Conservation (phyloP, 2,797 vertebrate species). For the Neosalanx taihuensis region DNA sequence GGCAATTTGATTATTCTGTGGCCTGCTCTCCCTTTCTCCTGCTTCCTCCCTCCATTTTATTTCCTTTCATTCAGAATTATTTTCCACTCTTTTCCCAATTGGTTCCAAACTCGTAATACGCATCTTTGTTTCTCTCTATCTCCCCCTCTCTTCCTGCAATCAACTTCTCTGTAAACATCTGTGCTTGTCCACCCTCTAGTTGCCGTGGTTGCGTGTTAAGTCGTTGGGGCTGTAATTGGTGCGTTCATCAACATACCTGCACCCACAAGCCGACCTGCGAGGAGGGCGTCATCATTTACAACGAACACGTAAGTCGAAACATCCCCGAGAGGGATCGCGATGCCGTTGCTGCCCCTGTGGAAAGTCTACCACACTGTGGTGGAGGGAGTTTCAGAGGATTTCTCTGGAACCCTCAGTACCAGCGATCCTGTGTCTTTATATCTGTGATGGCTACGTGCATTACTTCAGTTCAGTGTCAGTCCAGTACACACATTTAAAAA, state of each 20-base stretch:
- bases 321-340: too few relatives aligned
- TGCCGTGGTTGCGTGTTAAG: slow-evolving; percentile 92
- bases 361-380: too few relatives aligned
- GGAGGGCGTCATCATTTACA: slow-evolving; percentile 86
- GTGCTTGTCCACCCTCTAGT: slow-evolving; percentile 61
- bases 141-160: not conserved
- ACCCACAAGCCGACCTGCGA: slow-evolving; percentile 88
- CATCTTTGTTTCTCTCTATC: not conserved
- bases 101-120: not conserved
- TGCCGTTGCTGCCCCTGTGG: too few relatives aligned
- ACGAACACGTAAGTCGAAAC: slow-evolving; percentile 79
- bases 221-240: slow-evolving; percentile 96
- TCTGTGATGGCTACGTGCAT: not conserved
- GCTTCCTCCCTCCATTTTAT: not conserved
- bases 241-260: slow-evolving; percentile 88
- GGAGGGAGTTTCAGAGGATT: too few relatives aligned
- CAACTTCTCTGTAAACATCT: slow-evolving; percentile 1
- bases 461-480: not conserved
- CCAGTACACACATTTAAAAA: too few relatives aligned
- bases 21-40: not conserved
- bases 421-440: too few relatives aligned
- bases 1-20: slow-evolving; percentile 28
- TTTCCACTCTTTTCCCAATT: not conserved
- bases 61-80: not conserved
- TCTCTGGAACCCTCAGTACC: too few relatives aligned